phyloP scores from a whole-genome alignment of 2,797 vertebrate species.

The Amblyopsis hoosieri region DNA sequence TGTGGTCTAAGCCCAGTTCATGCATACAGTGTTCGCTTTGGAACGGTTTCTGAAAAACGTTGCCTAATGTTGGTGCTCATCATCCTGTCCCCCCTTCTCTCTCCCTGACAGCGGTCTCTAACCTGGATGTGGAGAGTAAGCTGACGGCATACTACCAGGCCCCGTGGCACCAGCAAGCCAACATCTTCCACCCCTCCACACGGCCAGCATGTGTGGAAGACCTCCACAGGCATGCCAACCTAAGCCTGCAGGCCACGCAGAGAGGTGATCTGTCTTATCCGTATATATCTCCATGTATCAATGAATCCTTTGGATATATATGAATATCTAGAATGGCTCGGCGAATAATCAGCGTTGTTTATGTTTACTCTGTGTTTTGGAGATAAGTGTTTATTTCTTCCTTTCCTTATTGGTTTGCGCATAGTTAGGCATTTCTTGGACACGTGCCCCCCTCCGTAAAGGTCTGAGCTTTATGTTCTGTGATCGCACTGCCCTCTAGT shows the following conservation, averaged over 20 bases:
- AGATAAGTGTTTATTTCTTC: background rate
- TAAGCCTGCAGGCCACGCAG: constrained; percentile 82
- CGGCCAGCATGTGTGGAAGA: constrained; percentile 90
- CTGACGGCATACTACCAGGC: constrained; percentile 86
- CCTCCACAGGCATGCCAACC: constrained; percentile 87
- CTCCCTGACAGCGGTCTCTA: constrained; percentile 86
- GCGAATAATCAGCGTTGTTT: background rate
- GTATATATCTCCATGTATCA: background rate
- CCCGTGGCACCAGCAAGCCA: constrained; percentile 91
- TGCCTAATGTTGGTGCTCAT: background rate
- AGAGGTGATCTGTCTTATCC: constrained; percentile 72
- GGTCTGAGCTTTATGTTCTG: background rate
- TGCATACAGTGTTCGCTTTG: no score
- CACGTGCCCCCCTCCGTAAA: background rate
- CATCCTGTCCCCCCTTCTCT: constrained; percentile 2
- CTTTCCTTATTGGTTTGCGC: background rate
- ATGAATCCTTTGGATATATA: background rate
- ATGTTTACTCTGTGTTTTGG: constrained; percentile 1
- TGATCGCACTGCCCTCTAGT: constrained; percentile 56
- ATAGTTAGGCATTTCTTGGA: constrained; percentile 7
- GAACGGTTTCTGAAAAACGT: no score
- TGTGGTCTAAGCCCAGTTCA: no score
- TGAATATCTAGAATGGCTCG: no score
- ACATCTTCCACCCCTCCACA: constrained; percentile 86
- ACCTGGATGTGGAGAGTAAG: constrained; percentile 95